phyloP scores from a whole-genome alignment of 2,797 vertebrate genomes.

The Huso huso region DNA sequence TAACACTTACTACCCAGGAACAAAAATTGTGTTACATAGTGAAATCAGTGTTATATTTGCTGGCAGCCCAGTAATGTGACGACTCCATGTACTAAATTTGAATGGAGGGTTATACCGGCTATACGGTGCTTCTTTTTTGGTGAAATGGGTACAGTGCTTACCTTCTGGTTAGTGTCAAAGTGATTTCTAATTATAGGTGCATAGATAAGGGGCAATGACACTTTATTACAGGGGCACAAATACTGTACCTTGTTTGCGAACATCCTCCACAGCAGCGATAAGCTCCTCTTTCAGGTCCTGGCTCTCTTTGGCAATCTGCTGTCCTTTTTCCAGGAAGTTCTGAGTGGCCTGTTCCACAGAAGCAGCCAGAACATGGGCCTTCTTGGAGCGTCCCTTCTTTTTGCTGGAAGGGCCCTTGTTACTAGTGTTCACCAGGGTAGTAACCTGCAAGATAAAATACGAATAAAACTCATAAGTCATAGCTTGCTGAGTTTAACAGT shows the following conservation, averaged over 20 bases:
- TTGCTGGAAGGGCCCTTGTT: constrained; percentile 96
- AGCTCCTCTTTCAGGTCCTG: constrained; percentile 95
- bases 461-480: constrained; percentile 19
- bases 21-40: too few species aligned
- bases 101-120: too few species aligned
- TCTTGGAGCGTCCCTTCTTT: constrained; percentile 98
- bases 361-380: constrained; percentile 92
- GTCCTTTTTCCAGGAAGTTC: constrained; percentile 95
- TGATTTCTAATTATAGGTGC: too few species aligned
- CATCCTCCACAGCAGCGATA: constrained; percentile 89
- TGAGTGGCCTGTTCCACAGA: constrained; percentile 97
- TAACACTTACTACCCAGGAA: too few species aligned
- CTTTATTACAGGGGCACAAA: too few species aligned
- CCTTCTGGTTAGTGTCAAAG: too few species aligned
- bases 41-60: too few species aligned
- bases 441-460: constrained; percentile 63
- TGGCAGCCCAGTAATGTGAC: too few species aligned
- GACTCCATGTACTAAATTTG: too few species aligned
- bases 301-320: constrained; percentile 96
- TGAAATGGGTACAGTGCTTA: too few species aligned
- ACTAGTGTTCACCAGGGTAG: constrained; percentile 95
- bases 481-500: neutral
- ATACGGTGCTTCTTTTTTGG: too few species aligned
- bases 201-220: too few species aligned
- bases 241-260: constrained; percentile 85